These are phyloP conservation scores for Enteromius unitaeniatus DNA, from an alignment of 2,797 vertebrate species.

Conservation along the genomic window DNA sequence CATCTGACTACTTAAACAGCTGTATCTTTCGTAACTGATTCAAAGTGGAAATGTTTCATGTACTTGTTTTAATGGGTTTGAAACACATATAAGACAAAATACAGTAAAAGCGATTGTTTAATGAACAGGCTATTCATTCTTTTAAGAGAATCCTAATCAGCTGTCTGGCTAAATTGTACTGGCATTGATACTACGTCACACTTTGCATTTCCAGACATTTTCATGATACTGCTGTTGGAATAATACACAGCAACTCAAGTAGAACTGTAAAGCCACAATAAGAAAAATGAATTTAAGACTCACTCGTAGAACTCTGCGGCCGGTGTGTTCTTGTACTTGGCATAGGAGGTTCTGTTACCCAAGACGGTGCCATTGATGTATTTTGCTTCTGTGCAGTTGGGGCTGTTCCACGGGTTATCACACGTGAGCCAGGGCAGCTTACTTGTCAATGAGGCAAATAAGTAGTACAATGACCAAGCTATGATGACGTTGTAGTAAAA, in stretches of 20 bases:
- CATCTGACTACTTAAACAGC: neutral
- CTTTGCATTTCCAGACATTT: neutral
- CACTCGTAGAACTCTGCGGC: conserved; percentile 97
- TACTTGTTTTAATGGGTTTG: neutral
- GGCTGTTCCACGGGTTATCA: conserved; percentile 90
- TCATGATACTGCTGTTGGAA: neutral
- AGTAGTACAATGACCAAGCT: conserved; percentile 98
- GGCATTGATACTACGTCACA: neutral
- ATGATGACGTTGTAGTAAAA: conserved; percentile 99
- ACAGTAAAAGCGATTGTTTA: neutral
- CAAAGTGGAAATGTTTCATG: neutral
- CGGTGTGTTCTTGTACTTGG: conserved; percentile 94
- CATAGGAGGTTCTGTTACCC: conserved; percentile 86
- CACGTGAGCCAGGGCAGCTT: conserved; percentile 93
- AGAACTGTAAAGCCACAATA: neutral
- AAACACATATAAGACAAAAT: neutral
- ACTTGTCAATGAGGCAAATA: conserved; percentile 91
- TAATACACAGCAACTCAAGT: neutral
- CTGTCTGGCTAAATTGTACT: neutral
- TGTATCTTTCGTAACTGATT: neutral
- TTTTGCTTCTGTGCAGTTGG: conserved; percentile 88
- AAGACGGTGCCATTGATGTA: conserved; percentile 82
- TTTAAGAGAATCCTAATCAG: neutral
- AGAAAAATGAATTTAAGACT: neutral
- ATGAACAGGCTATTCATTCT: neutral